Evolutionary conservation across 2,797 vertebrate genomes (phyloP), one percentile per base, ranked within the genome.

Genomic region (Eulemur albifrons): DNA sequence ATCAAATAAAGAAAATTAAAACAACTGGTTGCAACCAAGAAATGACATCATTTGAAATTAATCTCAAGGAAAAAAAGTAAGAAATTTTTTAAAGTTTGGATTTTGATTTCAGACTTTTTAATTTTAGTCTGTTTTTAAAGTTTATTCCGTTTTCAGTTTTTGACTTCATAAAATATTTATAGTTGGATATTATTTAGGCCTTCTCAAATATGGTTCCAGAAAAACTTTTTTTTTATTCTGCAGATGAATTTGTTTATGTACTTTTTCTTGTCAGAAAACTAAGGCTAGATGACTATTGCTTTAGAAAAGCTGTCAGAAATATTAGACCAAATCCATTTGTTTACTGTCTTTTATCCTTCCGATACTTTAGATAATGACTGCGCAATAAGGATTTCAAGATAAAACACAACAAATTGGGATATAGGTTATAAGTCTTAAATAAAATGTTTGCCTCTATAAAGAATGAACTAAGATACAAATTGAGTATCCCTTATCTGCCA

Each of bases 21-120:
- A 98, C 98, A 59, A 67, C 94, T 65, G 95, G 87, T 93, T 88
- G 83, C 91, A 98, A 98, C 23, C 97, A 98, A 95, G 98, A 98
- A 98, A 99, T 99, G 97, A 99, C 99, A n/a, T 94, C 98, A 38
- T 99, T 99, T 98, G 99, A 99, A 98, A 99, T 99, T 96, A 98
- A 98, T 98, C 98, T 99, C 95, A 99, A 99, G 98, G 99, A 99
- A 95, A 99, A 99, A 98, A 99, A 99, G 99, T 99, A 98, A 18
- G 35, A 92, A 86, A 35, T 30, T 97, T 96, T 81, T 92, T 79
- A 77, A 79, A 94, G 59, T 91, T 93, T 87, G 52, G 84, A 90
- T 93, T 96, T 92, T 92, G 57, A 90, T 92, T 92, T 96, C 84
- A 96, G 52, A 89, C 69, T 96, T 87, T 92, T 94, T 54, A 79